Evolutionary conservation across 2,113 vertebrate species (phyloP).

Genomic region (Pitta sordida): DNA sequence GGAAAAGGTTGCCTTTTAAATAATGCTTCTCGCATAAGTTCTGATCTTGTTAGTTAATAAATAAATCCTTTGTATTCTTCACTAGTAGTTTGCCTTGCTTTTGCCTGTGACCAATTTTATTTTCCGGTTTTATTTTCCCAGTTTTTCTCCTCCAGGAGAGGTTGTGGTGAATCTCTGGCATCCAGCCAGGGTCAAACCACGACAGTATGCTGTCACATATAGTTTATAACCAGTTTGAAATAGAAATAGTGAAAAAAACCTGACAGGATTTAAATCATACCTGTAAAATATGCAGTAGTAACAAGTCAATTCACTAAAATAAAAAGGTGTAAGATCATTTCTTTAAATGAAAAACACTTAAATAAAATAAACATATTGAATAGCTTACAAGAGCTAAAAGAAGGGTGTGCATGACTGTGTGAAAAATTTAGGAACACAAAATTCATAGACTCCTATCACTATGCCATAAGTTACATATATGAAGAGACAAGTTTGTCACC

Average conservation of each 20-base stretch:
- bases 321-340: background rate
- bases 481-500: background rate
- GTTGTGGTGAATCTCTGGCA: too few species aligned
- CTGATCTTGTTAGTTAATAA: too few species aligned
- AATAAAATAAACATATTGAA: background rate
- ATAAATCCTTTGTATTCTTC: too few species aligned
- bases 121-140: too few species aligned
- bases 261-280: background rate
- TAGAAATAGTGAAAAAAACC: background rate
- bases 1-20: too few species aligned
- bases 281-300: background rate
- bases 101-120: too few species aligned
- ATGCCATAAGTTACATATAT: background rate
- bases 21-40: too few species aligned
- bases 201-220: background rate
- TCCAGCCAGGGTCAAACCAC: too few species aligned
- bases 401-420: background rate
- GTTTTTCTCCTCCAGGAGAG: too few species aligned
- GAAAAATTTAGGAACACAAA: background rate
- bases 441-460: background rate
- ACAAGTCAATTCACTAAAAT: background rate
- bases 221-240: background rate
- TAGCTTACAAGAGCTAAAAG: background rate
- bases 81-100: too few species aligned
- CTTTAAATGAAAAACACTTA: background rate